A percentile compares a stretch with the other conserved stretches of the same genome.
Evolutionary conservation across 2,888 invertebrate species (phyloP).

Genomic region (Melanotus villosus): DNA sequence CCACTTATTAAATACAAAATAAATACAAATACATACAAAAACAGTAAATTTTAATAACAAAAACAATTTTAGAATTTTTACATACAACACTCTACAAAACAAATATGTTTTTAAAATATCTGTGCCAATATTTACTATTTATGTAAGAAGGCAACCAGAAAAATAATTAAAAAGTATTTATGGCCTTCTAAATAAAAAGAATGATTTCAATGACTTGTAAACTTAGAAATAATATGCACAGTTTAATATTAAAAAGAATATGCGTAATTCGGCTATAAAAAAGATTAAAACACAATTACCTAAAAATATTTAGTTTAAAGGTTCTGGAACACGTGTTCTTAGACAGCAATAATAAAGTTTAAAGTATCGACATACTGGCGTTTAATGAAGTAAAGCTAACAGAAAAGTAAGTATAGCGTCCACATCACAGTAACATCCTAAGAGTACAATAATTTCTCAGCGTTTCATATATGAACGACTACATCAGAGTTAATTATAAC

Average conservation of each 20-base stretch:
- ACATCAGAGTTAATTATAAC: background rate
- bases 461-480: background rate
- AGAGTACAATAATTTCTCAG: background rate
- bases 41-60: background rate
- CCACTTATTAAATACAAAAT: conserved; percentile 33
- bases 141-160: conserved; percentile 16
- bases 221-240: background rate
- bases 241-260: background rate
- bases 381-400: conserved; percentile 4
- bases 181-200: background rate
- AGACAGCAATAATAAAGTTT: background rate
- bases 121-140: conserved; percentile 20
- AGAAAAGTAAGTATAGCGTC: conserved; percentile 27
- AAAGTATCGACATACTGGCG: conserved; percentile 4
- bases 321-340: background rate
- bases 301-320: background rate
- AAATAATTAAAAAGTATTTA: background rate
- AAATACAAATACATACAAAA: conserved; percentile 35
- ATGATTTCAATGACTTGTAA: background rate
- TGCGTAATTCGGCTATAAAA: background rate
- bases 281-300: background rate
- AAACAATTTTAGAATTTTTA: conserved; percentile 15
- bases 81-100: conserved; percentile 11
- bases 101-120: conserved; percentile 35
- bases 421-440: conserved; percentile 34